Evolutionary conservation across 2,113 vertebrate species (phyloP).

Genomic region (Axis porcinus): DNA sequence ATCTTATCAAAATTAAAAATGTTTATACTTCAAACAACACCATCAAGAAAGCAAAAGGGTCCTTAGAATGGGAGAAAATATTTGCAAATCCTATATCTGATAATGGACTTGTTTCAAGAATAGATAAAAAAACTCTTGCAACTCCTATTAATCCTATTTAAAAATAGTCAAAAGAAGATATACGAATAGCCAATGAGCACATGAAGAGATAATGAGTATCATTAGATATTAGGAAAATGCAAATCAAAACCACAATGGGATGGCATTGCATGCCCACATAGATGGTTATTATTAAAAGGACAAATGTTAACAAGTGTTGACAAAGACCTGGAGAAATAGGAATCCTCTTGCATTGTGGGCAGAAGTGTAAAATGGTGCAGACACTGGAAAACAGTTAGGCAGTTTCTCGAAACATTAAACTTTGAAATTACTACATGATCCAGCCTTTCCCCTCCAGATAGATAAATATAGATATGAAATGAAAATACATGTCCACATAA

Average conservation of each 20-base stretch:
- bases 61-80: not conserved
- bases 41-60: not conserved
- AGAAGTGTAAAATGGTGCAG: fast-evolving
- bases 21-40: not conserved
- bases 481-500: too few relatives aligned
- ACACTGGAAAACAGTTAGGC: fast-evolving
- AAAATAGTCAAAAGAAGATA: not conserved
- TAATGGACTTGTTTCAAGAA: not conserved
- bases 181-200: not conserved
- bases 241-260: not conserved
- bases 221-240: not conserved
- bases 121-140: not conserved
- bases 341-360: fast-evolving
- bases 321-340: fast-evolving
- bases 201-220: fast-evolving
- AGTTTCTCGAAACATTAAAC: not conserved
- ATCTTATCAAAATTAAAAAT: not conserved
- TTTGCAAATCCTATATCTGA: not conserved
- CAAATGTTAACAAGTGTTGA: fast-evolving
- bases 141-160: not conserved
- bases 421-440: fast-evolving
- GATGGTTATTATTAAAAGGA: not conserved
- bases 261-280: fast-evolving
- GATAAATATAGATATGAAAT: not conserved
- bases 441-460: fast-evolving